These are phyloP conservation scores for Cryptus viduatorius DNA, from an alignment of 2,888 invertebrate species.

Conservation along the genomic window DNA sequence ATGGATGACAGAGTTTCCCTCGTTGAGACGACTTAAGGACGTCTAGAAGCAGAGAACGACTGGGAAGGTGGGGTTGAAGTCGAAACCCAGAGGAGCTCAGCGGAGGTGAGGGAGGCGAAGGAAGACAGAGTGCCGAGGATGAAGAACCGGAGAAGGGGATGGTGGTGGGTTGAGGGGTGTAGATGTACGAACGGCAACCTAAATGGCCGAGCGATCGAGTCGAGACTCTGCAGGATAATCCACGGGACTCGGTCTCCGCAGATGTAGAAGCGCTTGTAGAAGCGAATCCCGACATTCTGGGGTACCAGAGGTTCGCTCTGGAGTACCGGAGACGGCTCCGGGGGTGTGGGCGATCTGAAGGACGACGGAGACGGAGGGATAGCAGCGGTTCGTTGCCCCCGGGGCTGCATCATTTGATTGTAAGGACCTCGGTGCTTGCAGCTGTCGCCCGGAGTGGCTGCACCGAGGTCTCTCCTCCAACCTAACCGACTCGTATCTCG, in stretches of 20 bases:
- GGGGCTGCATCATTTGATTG: constrained; percentile 41
- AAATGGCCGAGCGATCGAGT: constrained; percentile 55
- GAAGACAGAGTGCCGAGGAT: constrained; percentile 1
- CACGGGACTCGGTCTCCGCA: constrained; percentile 23
- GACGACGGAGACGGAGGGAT: constrained; percentile 13
- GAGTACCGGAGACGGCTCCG: constrained; percentile 17
- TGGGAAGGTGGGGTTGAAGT: constrained; percentile 19
- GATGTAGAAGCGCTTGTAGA: constrained; percentile 51
- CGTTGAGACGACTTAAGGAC: constrained; percentile 57
- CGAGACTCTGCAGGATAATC: constrained; percentile 47
- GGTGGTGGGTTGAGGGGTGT: neutral
- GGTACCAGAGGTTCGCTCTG: constrained; percentile 35
- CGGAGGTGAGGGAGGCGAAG: constrained; percentile 24
- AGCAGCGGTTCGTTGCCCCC: constrained; percentile 43
- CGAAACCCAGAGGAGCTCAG: constrained; percentile 36
- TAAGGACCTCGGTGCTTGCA: constrained; percentile 38
- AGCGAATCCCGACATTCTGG: constrained; percentile 18
- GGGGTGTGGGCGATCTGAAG: constrained; percentile 11
- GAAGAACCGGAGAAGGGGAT: constrained; percentile 1
- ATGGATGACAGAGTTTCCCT: constrained; percentile 57
- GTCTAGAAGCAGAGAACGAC: constrained; percentile 39
- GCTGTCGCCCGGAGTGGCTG: constrained; percentile 42
- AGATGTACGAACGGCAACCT: constrained; percentile 44
- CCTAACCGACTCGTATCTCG: constrained; percentile 24
- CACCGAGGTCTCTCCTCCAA: neutral